Conservation (phyloP, 2,113 vertebrate genomes). For the Crotalus viridis region DNA sequence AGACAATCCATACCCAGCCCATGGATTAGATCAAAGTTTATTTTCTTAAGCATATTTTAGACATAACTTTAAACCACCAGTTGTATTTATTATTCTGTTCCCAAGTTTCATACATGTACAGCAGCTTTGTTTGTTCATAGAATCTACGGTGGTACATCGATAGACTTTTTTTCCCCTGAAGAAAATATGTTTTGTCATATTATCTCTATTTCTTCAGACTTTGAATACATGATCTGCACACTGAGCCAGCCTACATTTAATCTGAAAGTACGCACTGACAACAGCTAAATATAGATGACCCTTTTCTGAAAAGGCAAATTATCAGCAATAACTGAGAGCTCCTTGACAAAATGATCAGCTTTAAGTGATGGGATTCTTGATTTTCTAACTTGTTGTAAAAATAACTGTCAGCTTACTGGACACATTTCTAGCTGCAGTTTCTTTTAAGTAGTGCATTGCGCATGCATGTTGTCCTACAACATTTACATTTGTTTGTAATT, state of each 20-base stretch:
- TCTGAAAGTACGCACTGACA: neutral
- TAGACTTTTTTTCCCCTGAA: neutral
- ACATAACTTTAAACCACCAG: neutral
- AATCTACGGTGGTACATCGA: neutral
- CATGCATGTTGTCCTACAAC: neutral
- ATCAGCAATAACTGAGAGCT: neutral
- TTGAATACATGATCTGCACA: neutral
- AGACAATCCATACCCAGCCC: neutral
- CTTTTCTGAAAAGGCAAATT: neutral
- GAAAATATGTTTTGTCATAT: neutral
- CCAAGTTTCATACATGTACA: neutral
- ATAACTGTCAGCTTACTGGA: neutral
- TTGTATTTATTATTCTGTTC: neutral
- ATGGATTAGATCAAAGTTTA: neutral
- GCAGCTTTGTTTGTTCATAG: neutral
- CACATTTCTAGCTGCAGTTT: neutral
- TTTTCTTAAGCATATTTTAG: neutral
- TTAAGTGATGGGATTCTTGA: neutral
- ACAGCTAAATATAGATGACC: neutral
- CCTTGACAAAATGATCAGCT: neutral
- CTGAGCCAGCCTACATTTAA: neutral
- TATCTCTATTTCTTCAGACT: neutral
- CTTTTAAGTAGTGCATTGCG: neutral
- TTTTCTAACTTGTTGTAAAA: neutral
- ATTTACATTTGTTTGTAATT: neutral